Evolutionary conservation across 2,113 vertebrate genomes (phyloP).

Genomic region (Campylorhamphus procurvoides): DNA sequence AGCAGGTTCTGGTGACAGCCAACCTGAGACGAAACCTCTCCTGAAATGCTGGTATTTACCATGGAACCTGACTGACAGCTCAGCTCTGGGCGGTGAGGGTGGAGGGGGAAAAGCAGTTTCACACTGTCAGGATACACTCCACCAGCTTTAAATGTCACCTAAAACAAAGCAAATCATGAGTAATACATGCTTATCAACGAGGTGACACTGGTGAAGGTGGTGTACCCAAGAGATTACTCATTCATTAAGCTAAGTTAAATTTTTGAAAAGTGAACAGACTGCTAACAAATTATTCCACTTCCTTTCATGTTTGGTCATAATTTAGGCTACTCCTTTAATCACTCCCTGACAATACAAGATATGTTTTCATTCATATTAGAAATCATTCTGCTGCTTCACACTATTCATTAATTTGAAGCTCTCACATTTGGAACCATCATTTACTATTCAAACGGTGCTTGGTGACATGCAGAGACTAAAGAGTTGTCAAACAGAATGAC

Average conservation of each 20-base stretch:
- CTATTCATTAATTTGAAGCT: background rate
- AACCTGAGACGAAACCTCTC: background rate
- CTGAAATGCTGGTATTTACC: background rate
- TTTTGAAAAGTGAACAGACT: background rate
- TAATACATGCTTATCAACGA: background rate
- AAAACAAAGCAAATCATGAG: background rate
- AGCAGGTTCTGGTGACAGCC: background rate
- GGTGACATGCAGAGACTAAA: background rate
- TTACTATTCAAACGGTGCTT: background rate
- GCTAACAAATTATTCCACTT: background rate
- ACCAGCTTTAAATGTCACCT: background rate
- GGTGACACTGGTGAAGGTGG: background rate
- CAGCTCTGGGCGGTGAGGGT: background rate
- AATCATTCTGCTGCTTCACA: background rate
- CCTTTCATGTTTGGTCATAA: background rate
- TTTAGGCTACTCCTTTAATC: background rate
- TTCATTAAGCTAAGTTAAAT: background rate
- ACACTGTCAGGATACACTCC: background rate
- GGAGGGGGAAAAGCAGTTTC: background rate
- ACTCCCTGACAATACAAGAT: background rate
- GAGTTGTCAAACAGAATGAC: slow-evolving; percentile 32
- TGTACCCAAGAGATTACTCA: background rate
- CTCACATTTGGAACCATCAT: background rate
- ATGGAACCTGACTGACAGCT: background rate
- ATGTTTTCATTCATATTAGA: background rate